These are phyloP conservation scores for Drosophila arizonae DNA, from an alignment of 1,140 invertebrate genomes.

Conservation along the genomic window DNA sequence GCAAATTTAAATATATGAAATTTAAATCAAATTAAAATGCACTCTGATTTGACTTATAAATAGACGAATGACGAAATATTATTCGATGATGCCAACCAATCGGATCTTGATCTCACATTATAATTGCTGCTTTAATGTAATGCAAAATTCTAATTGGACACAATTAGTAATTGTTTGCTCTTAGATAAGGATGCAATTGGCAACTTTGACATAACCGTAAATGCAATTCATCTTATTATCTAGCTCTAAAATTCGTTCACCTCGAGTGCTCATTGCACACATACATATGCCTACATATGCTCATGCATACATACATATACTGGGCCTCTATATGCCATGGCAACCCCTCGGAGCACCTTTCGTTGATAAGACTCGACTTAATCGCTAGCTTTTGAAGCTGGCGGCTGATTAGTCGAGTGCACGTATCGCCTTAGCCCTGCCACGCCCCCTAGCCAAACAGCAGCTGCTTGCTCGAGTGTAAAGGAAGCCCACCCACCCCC, in stretches of 20 bases:
- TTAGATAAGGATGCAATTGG: no score
- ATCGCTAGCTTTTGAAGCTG: conserved; percentile 23
- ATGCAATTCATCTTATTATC: conserved; percentile 9
- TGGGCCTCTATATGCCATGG: not conserved
- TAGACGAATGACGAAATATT: no score
- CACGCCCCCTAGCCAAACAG: not conserved
- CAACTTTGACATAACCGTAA: conserved; percentile 10
- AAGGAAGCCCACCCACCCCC: conserved; percentile 17
- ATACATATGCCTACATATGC: no score
- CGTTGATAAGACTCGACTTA: conserved; percentile 31
- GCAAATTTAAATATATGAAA: no score
- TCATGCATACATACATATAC: no score
- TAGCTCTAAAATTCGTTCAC: conserved; percentile 30
- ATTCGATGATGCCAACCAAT: no score
- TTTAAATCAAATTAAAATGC: no score
- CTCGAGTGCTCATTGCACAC: conserved; percentile 26
- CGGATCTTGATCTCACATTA: no score
- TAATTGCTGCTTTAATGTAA: no score
- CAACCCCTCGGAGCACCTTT: not conserved
- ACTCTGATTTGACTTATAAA: no score
- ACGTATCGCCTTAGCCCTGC: conserved; percentile 28
- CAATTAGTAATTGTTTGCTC: no score
- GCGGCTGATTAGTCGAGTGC: conserved; percentile 35
- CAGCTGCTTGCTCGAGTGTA: conserved; percentile 26
- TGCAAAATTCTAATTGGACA: no score